Percentiles rank a stretch among this genome's conserved stretches.
Conservation (phyloP, 2,888 invertebrate genomes). For the Allacma fusca region DNA sequence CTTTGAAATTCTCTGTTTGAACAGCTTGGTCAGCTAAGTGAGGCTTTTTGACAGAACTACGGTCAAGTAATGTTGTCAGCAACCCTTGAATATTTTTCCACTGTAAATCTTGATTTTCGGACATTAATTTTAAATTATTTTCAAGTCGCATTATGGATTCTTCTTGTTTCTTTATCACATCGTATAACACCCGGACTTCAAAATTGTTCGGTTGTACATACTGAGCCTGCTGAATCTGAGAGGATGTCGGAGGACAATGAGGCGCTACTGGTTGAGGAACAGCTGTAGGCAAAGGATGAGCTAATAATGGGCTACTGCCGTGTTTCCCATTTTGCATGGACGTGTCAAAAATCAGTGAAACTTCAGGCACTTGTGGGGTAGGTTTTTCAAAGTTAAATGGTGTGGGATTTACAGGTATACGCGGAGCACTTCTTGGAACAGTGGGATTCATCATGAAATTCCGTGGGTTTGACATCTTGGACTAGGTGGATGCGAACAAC, state of each 20-base stretch:
- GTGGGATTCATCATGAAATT: conserved; percentile 33
- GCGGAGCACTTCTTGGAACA: conserved; percentile 34
- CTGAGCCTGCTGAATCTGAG: neutral
- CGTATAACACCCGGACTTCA: conserved; percentile 34
- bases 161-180: conserved; percentile 41
- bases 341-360: conserved; percentile 43
- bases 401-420: conserved; percentile 25
- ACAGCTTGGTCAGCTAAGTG: conserved; percentile 16
- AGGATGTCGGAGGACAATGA: neutral
- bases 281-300: neutral
- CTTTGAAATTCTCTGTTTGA: conserved; percentile 29
- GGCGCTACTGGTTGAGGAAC: neutral
- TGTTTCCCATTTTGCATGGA: neutral
- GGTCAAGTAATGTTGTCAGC: neutral
- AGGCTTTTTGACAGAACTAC: neutral
- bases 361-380: conserved; percentile 29
- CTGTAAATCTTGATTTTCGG: neutral
- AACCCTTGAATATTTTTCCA: conserved; percentile 10
- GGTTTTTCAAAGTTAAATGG: conserved; percentile 41
- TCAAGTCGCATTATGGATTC: conserved; percentile 24
- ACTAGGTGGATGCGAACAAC: neutral
- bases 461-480: neutral
- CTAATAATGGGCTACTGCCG: neutral
- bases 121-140: neutral
- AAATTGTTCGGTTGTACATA: neutral